phyloP scores from a whole-genome alignment of 2,888 invertebrate species.

The Eremobia ochroleuca region DNA sequence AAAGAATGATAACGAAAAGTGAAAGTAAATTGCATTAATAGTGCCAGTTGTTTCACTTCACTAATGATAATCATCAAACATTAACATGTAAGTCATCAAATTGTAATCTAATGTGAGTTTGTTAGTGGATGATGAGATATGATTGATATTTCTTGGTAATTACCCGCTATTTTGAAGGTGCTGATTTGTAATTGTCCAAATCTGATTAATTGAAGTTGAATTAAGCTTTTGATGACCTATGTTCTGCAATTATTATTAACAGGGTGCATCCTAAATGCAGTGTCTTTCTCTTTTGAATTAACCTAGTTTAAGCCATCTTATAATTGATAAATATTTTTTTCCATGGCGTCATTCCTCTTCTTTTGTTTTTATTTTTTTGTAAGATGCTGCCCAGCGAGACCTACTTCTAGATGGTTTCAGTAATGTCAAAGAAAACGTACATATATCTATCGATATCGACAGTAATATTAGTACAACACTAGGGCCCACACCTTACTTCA shows the following conservation, averaged over 20 bases:
- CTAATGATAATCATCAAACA: conserved; percentile 37
- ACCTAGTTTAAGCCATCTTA: background rate
- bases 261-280: background rate
- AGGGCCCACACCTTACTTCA: conserved; percentile 82
- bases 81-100: conserved; percentile 31
- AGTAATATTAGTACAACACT: conserved; percentile 69
- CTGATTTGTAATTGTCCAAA: conserved; percentile 33
- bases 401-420: background rate
- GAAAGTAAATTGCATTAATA: conserved; percentile 39
- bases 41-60: conserved; percentile 13
- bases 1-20: background rate
- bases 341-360: too few species aligned
- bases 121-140: conserved; percentile 14
- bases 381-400: background rate
- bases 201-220: conserved; percentile 30
- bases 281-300: background rate
- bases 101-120: conserved; percentile 27
- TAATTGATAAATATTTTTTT: background rate
- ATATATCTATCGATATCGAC: conserved; percentile 53
- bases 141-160: conserved; percentile 26
- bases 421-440: background rate
- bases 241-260: background rate
- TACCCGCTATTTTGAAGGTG: conserved; percentile 29
- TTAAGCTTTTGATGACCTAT: background rate
- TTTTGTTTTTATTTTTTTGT: background rate